Base-by-base conservation (phyloP, 1,140 invertebrate species). In the Parapsyche elsis region DNA sequence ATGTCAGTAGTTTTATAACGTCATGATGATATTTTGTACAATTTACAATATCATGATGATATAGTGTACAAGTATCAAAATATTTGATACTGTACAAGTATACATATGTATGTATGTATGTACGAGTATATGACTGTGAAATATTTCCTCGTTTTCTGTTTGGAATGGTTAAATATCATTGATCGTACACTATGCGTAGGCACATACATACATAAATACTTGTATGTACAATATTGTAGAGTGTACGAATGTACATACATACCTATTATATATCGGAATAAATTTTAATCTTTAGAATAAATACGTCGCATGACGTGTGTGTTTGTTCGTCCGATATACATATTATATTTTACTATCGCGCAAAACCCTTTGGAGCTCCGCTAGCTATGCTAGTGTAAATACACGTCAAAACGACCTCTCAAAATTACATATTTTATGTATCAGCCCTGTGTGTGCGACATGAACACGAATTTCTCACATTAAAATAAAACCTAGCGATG, bases 351-450 rank as follows among this genome's bases (percentile, higher is more conserved):
- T 67, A 67, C 64, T 67, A 67, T 67, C 21, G 64, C 64, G 23
- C 14, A 26, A 67, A 67, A 12, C 64, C 64, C 26, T 67, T 67
- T 30, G 9, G 21, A 21, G 59, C 21, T 24, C 0, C 16, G 16
- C n/a, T 61, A 38, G 30, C 30, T 7, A n/a, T 9, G 53, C 19
- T 10, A 12, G 24, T 26, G 64, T 67, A 53, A 53, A 53, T 53
- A 67, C 9, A 9, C 64, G 64, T 67, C 64, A 26, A 9, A 67
- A 26, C 2, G 64, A 26, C 64, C 24, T 23, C 10, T 4, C 21
- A 10, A 23, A 67, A 67, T 30, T 26, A n/a, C 64, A 23, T 67
- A 67, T 67, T 67, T 67, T 67, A 67, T 67, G 57, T 61, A 61
- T 61, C 57, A 21, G 21, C 57, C n/a, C 57, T 38, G 30, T 38